These are phyloP conservation scores for Allenopithecus nigroviridis DNA, from an alignment of 2,797 vertebrate species.

Conservation along the genomic window DNA sequence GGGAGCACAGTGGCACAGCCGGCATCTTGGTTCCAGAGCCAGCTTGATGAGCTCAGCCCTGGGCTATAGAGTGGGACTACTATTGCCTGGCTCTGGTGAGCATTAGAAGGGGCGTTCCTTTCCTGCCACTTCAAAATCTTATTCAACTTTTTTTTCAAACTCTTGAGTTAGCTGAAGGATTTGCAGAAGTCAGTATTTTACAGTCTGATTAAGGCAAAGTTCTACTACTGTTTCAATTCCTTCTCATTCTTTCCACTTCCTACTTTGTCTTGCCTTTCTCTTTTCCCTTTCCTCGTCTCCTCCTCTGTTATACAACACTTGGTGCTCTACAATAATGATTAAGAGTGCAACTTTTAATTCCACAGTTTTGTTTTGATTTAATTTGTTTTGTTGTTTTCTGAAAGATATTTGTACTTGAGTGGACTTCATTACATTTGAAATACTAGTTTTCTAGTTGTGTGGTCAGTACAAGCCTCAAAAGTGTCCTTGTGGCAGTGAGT, in stretches of 20 bases:
- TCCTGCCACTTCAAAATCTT: not conserved
- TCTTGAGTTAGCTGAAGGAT: not conserved
- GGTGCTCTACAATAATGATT: not conserved
- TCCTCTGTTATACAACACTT: not conserved
- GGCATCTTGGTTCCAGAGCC: constrained; percentile 2
- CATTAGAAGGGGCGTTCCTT: not conserved
- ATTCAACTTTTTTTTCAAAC: not conserved
- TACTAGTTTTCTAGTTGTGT: not conserved
- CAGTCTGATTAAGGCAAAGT: not conserved
- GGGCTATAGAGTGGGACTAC: not conserved
- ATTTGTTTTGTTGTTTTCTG: not conserved
- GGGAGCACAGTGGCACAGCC: constrained; percentile 39
- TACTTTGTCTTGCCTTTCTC: not conserved
- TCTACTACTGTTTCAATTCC: not conserved
- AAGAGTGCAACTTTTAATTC: not conserved
- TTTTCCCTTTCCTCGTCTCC: rapidly evolving
- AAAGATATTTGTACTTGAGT: not conserved
- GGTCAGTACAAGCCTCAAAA: not conserved
- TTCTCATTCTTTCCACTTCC: not conserved
- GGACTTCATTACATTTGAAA: not conserved
- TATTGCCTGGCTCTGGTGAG: not conserved
- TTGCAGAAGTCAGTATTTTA: not conserved
- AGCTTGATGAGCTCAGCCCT: constrained; percentile 21
- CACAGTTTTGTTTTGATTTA: not conserved
- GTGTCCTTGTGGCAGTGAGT: not conserved